Evolutionary conservation across 1,140 invertebrate genomes (phyloP).

Genomic region (Metaphire vulgaris): DNA sequence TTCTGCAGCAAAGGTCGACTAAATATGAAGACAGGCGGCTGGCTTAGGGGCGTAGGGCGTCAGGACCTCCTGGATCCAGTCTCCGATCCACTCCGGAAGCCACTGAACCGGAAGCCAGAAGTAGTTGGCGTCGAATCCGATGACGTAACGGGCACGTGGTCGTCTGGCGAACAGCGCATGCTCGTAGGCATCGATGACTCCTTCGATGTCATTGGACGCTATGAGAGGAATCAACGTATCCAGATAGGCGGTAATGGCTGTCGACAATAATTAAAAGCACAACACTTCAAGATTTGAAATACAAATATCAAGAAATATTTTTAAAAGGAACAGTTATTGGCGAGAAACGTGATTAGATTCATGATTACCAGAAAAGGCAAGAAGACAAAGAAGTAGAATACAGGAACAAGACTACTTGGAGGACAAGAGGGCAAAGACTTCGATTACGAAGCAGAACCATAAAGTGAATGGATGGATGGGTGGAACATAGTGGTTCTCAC

Average conservation of each 20-base stretch:
- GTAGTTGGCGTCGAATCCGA: slow-evolving; percentile 19
- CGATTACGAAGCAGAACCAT: too few species aligned
- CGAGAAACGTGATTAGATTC: too few species aligned
- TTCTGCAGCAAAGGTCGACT: too few species aligned
- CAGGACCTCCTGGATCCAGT: background rate
- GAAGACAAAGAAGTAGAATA: too few species aligned
- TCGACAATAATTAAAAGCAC: background rate
- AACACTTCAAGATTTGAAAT: background rate
- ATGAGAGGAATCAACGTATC: background rate
- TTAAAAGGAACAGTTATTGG: too few species aligned
- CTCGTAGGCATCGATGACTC: slow-evolving; percentile 25
- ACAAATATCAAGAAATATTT: background rate
- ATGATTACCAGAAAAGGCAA: too few species aligned
- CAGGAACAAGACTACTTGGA: too few species aligned
- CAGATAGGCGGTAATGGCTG: background rate
- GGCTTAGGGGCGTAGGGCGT: background rate
- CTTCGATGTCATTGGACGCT: background rate
- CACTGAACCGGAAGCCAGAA: slow-evolving; percentile 1
- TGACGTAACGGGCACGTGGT: slow-evolving; percentile 21
- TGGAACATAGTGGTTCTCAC: too few species aligned
- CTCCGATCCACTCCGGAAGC: slow-evolving; percentile 10
- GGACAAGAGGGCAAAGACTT: too few species aligned
- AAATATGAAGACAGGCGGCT: background rate
- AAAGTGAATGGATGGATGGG: too few species aligned
- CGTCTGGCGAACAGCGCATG: slow-evolving; percentile 6